Evolutionary conservation across 2,797 vertebrate genomes (phyloP).

Genomic region (Rhinichthys osculus): DNA sequence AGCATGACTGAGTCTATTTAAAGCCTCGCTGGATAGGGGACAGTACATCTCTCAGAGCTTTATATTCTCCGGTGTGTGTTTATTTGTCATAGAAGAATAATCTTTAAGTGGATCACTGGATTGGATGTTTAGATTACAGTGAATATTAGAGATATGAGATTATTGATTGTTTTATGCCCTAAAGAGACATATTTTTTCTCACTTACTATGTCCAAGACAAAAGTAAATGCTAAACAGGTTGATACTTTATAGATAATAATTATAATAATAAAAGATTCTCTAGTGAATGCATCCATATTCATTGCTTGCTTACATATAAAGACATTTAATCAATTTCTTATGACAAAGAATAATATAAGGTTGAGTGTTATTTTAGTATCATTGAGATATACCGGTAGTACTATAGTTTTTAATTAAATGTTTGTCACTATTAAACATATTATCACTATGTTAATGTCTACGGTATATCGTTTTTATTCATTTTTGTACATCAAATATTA

Average conservation of each 20-base stretch:
- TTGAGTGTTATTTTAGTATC: no score
- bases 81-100: neutral
- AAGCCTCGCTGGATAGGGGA: neutral
- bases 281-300: neutral
- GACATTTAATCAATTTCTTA: neutral
- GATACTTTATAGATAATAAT: neutral
- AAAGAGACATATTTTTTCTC: neutral
- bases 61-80: slow-evolving; percentile 2
- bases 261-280: neutral
- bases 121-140: slow-evolving; percentile 1
- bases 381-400: no score
- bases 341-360: no score
- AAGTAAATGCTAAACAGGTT: neutral
- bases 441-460: no score
- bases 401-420: no score
- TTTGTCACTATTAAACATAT: no score
- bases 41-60: neutral
- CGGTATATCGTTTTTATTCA: no score
- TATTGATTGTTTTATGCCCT: neutral
- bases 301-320: neutral
- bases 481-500: no score
- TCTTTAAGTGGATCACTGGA: neutral
- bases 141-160: neutral
- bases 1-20: slow-evolving; percentile 13
- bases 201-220: neutral